These are phyloP conservation scores for Dasysyrphus albostriatus DNA, from an alignment of 2,888 invertebrate genomes.

Conservation along the genomic window DNA sequence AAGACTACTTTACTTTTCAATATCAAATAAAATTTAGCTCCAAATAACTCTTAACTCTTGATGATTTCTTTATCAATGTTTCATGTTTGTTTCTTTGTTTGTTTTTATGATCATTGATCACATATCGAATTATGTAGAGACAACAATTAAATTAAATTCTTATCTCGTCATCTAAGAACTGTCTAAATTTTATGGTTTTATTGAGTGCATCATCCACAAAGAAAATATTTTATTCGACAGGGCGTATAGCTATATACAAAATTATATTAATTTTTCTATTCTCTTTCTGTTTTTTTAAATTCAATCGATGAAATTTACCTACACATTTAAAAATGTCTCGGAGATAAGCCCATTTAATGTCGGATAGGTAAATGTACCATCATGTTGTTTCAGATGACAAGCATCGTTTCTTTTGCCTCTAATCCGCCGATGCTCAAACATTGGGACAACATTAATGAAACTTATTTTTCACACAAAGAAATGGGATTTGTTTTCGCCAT, in stretches of 20 bases:
- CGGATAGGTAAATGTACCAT: constrained; percentile 50
- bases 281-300: not conserved
- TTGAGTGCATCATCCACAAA: constrained; percentile 2
- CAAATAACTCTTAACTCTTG: not conserved
- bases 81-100: not conserved
- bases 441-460: constrained; percentile 67
- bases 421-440: constrained; percentile 68
- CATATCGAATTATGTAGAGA: not conserved
- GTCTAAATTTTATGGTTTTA: constrained; percentile 2
- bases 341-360: constrained; percentile 53
- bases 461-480: constrained; percentile 68
- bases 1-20: too few relatives aligned
- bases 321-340: constrained; percentile 40
- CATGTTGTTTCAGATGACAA: constrained; percentile 57
- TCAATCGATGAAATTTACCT: not conserved
- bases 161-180: constrained; percentile 6
- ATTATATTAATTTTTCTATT: not conserved
- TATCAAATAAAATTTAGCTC: not conserved
- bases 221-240: constrained; percentile 29
- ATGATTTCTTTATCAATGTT: constrained; percentile 1
- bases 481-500: constrained; percentile 31
- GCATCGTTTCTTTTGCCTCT: constrained; percentile 46
- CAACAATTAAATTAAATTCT: not conserved
- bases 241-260: not conserved
- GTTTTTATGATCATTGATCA: constrained; percentile 8